These are phyloP conservation scores for Stegodyphus mimosarum DNA, from an alignment of 1,140 invertebrate species.

Conservation along the genomic window DNA sequence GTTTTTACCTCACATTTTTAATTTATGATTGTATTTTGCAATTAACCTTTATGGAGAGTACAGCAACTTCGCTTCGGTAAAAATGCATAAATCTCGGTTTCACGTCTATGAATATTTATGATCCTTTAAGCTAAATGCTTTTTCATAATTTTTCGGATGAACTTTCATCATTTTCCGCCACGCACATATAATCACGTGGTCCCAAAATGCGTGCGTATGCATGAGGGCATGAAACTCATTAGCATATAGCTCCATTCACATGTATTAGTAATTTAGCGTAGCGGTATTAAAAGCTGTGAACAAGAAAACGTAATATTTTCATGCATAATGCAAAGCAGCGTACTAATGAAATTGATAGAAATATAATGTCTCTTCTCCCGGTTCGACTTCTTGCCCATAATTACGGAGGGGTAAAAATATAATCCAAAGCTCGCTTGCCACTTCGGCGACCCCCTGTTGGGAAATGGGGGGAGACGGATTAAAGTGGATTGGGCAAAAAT, in stretches of 20 bases:
- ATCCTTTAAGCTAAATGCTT: conserved; percentile 54
- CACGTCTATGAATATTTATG: conserved; percentile 59
- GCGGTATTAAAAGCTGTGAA: conserved; percentile 61
- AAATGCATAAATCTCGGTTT: conserved; percentile 61
- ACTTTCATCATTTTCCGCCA: conserved; percentile 21
- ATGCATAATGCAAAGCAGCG: conserved; percentile 47
- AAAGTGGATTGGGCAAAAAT: conserved; percentile 58
- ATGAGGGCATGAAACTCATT: conserved; percentile 35
- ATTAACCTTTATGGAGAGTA: conserved; percentile 42
- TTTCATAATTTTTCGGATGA: conserved; percentile 58
- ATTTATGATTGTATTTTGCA: conserved; percentile 58
- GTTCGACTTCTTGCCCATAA: conserved; percentile 43
- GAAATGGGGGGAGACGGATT: conserved; percentile 18
- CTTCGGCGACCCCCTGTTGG: neutral
- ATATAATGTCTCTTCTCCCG: conserved; percentile 30
- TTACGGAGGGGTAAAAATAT: conserved; percentile 47
- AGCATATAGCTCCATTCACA: conserved; percentile 32
- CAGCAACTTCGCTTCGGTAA: conserved; percentile 29
- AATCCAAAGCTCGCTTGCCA: conserved; percentile 13
- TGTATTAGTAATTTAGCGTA: conserved; percentile 56
- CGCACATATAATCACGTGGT: neutral
- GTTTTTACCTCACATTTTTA: conserved; percentile 39
- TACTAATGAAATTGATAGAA: conserved; percentile 60
- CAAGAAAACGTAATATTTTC: conserved; percentile 56
- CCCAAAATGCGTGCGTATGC: neutral